Base-by-base conservation (phyloP, 1,140 invertebrate genomes). In the Eciton burchellii region DNA sequence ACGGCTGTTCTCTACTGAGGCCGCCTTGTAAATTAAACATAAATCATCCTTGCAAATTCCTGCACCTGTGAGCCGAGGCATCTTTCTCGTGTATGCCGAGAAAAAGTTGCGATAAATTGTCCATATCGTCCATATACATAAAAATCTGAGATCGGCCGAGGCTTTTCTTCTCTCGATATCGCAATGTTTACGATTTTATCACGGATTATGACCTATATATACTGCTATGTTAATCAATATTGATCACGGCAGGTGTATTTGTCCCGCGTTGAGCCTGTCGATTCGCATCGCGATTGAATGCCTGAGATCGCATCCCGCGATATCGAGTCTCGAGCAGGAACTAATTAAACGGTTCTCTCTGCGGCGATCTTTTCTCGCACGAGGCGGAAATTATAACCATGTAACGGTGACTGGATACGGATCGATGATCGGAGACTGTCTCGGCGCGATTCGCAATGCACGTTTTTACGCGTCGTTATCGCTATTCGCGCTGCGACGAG, bases 381-480 rank as follows among this genome's bases (percentile, higher is more conserved):
- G 29, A 72, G 70, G 52, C 70, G 70, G 70, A 57, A 72, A 72
- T 57, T 49, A 72, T 72, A 72, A 41, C 14, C 3, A 72, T 43
- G 52, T 72, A 72, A 72, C 70, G 70, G 70, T 8, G 14, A 56
- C 12, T 72, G 16, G 66, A 70, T 70, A 70, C 66, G 66, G 70
- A 43, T 35, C 19, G 49, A 26, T 72, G 52, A 19, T 65, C 11
- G 35, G 49, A 54, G 35, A 35, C 35, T 35, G 14, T 24, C 56
- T 72, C 41, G 35, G 12, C 11, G 26, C 9, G 26, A 57, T 54
- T 70, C 0, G 26, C 26, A 35, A 72, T 3, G 35, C 29, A 72
- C 1, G n/a, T 54, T 56, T 56, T 57, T 26, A 43, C 19, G 35
- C 35, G 12, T 57, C 47, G 24, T 16, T n/a, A n/a, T 35, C 66